Evolutionary conservation across 2,888 invertebrate genomes (phyloP).

Genomic region (Pardosa pseudoannulata): DNA sequence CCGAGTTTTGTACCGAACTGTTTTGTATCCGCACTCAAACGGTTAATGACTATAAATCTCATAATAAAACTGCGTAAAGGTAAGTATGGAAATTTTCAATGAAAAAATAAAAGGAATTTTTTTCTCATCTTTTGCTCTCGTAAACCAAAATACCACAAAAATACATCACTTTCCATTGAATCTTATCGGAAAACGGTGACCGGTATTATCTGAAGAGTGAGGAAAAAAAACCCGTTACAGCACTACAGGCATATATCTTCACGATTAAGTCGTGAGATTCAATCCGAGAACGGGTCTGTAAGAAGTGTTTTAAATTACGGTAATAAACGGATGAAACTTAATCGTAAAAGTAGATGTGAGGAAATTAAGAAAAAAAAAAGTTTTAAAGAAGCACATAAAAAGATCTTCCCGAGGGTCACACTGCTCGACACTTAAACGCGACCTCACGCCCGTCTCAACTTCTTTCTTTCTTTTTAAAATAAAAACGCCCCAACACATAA

Average conservation of each 20-base stretch:
- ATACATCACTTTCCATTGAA: too few species aligned
- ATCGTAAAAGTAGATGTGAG: slow-evolving; percentile 7
- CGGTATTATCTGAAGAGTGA: background rate
- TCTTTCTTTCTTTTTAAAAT: background rate
- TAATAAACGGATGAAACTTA: slow-evolving; percentile 43
- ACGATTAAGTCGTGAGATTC: slow-evolving; percentile 55
- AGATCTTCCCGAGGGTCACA: background rate
- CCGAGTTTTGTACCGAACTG: too few species aligned
- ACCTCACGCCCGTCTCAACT: slow-evolving; percentile 25
- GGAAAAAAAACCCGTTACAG: background rate
- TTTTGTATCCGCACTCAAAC: too few species aligned
- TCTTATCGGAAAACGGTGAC: too few species aligned
- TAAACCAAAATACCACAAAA: too few species aligned
- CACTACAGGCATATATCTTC: background rate
- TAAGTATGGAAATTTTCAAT: too few species aligned
- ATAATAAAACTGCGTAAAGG: too few species aligned
- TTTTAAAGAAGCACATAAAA: background rate
- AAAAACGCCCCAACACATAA: slow-evolving; percentile 20
- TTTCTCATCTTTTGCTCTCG: too few species aligned
- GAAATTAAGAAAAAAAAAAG: background rate
- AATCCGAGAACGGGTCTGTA: background rate
- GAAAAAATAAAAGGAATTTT: too few species aligned
- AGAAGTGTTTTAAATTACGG: slow-evolving; percentile 56
- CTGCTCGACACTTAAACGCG: background rate
- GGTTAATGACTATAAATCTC: too few species aligned